Base-by-base conservation (phyloP, 2,888 invertebrate genomes). In the Drosophila prostipennis region DNA sequence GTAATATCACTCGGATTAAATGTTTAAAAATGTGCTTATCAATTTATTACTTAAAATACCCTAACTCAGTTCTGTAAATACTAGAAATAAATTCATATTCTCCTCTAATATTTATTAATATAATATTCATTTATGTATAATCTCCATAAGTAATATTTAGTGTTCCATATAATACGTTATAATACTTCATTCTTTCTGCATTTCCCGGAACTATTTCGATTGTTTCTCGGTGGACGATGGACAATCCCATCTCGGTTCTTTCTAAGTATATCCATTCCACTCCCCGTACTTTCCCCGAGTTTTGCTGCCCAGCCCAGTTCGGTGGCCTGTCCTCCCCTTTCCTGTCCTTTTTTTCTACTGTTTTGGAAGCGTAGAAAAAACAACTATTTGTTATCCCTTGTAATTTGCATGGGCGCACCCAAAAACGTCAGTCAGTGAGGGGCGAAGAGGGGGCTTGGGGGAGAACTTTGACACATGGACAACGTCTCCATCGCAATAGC, bases 371-470 rank as follows among this genome's bases (percentile, higher is more conserved):
- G 29, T 6, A 43, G 52, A 26, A 56, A 52, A 54, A 54, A 14
- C 37, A 48, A 65, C 76, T 79, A 85, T 85, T 85, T 82, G 77
- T 77, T 77, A 75, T 67, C 75, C 61, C 79, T 60, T 77, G 72
- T 75, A 82, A 79, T 80, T 85, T 82, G 77, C 86, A 72, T 72
- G 53, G 53, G 29, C 77, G 63, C 80, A 74, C 85, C 79, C 86
- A 55, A 69, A 76, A 69, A 55, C 26, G 67, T 57, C 53, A 51
- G 74, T 61, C 72, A 65, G 56, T 63, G 60, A 6, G 8, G 3
- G 75, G 69, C 60, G 26, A 48, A 59, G 10, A 10, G 54, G 57
- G 52, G 64, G 65, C 54, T 16, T 57, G 55, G 64, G 64, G 39
- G 79, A 71, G n/a, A 67, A 78, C 61, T 64, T 85, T 80, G 86